Conservation (phyloP, 2,888 invertebrate species). For the Oscheius sp. region DNA sequence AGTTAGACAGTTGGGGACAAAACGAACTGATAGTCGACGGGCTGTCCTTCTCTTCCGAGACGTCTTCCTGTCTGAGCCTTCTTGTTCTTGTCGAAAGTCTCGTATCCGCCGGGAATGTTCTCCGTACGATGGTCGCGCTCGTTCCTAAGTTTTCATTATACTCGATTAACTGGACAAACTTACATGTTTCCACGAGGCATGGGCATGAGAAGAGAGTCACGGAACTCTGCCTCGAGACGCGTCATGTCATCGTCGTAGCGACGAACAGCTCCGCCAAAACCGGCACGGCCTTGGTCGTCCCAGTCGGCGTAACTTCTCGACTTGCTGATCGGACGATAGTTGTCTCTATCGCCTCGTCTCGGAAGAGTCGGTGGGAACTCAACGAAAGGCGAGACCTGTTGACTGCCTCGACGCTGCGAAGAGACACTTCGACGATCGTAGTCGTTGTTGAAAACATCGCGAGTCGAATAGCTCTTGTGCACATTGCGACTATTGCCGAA, state of each 20-base stretch:
- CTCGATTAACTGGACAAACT: constrained; percentile 14
- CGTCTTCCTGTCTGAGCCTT: constrained; percentile 61
- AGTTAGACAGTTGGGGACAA: not conserved
- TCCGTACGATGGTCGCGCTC: constrained; percentile 67
- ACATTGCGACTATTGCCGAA: constrained; percentile 40
- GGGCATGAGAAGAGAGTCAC: constrained; percentile 69
- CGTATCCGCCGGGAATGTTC: constrained; percentile 72
- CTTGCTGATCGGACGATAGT: constrained; percentile 63
- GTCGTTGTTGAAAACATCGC: constrained; percentile 65
- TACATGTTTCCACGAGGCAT: constrained; percentile 64
- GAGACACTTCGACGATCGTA: constrained; percentile 57
- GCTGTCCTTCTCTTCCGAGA: constrained; percentile 57
- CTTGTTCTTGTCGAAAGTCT: constrained; percentile 67
- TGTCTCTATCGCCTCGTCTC: constrained; percentile 48
- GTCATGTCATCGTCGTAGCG: constrained; percentile 67
- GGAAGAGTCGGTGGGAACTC: constrained; percentile 73
- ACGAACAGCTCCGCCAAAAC: constrained; percentile 44
- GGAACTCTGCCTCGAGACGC: constrained; percentile 65
- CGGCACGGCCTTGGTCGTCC: constrained; percentile 65
- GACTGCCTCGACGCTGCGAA: constrained; percentile 58
- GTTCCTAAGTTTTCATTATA: constrained; percentile 39
- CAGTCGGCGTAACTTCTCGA: constrained; percentile 72
- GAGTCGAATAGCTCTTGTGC: constrained; percentile 72
- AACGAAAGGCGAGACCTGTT: constrained; percentile 65
- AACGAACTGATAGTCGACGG: constrained; percentile 64